These are phyloP conservation scores for Diplolepis rosae DNA, from an alignment of 2,888 invertebrate species.

Conservation along the genomic window DNA sequence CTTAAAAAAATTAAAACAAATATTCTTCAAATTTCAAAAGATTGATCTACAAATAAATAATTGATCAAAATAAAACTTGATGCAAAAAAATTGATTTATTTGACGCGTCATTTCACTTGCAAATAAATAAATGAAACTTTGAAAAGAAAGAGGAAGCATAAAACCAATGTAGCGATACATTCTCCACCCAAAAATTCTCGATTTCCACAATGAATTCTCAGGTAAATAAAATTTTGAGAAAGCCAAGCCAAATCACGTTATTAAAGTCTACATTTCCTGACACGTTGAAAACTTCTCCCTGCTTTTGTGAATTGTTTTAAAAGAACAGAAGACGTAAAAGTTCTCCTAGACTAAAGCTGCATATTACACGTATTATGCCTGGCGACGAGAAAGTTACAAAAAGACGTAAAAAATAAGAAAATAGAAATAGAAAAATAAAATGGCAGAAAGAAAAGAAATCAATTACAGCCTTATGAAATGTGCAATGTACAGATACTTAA, in stretches of 20 bases:
- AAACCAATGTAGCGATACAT: background rate
- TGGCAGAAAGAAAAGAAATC: background rate
- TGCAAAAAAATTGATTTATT: no score
- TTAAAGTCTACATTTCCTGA: conserved; percentile 53
- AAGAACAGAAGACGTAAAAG: conserved; percentile 38
- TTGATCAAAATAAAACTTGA: no score
- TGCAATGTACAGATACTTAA: background rate
- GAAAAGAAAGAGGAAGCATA: background rate
- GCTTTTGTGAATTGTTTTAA: conserved; percentile 53
- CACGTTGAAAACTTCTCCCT: conserved; percentile 46
- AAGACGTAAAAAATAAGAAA: background rate
- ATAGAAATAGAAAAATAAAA: background rate
- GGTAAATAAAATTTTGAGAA: conserved; percentile 55
- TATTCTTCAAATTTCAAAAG: no score
- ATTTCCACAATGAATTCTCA: conserved; percentile 56
- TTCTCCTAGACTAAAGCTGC: conserved; percentile 43
- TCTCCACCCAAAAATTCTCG: conserved; percentile 37
- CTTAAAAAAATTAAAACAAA: no score
- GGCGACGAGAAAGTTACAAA: background rate
- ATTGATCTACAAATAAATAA: no score
- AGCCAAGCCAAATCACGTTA: conserved; percentile 52
- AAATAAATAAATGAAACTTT: no score
- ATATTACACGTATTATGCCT: conserved; percentile 34
- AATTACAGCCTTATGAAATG: background rate
- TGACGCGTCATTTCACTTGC: no score